These are phyloP conservation scores for Eptatretus burgeri DNA, from an alignment of 2,113 vertebrate species.

Conservation along the genomic window DNA sequence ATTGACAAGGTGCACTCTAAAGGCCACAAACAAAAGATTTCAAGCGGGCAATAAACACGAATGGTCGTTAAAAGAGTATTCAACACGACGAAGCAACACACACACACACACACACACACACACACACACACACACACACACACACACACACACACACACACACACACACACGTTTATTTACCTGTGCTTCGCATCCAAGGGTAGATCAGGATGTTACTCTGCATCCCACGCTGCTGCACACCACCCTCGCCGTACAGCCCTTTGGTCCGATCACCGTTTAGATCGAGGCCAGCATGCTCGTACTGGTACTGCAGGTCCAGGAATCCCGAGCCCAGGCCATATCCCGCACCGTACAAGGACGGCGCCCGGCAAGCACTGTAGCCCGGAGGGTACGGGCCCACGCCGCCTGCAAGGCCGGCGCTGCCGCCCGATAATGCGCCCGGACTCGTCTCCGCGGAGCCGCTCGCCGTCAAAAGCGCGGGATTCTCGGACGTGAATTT, in stretches of 20 bases:
- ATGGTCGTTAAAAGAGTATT: too few species aligned
- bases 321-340: background rate
- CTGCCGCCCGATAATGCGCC: background rate
- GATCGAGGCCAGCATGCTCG: background rate
- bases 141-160: too few species aligned
- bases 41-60: too few species aligned
- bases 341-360: background rate
- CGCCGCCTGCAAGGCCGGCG: background rate
- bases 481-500: background rate
- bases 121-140: too few species aligned
- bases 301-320: background rate
- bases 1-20: too few species aligned
- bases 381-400: background rate
- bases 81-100: too few species aligned
- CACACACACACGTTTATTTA: background rate
- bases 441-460: background rate
- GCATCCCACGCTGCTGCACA: background rate
- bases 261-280: background rate
- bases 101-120: too few species aligned
- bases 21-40: too few species aligned
- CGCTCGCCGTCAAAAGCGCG: background rate
- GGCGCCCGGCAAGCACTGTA: background rate
- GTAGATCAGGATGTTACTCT: background rate
- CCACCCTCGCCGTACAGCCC: background rate
- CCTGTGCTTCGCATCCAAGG: slow-evolving; percentile 6